A percentile compares a stretch with the other conserved stretches of the same genome.
phyloP scores from a whole-genome alignment of 2,113 vertebrate genomes.

The Apodemus sylvaticus region DNA sequence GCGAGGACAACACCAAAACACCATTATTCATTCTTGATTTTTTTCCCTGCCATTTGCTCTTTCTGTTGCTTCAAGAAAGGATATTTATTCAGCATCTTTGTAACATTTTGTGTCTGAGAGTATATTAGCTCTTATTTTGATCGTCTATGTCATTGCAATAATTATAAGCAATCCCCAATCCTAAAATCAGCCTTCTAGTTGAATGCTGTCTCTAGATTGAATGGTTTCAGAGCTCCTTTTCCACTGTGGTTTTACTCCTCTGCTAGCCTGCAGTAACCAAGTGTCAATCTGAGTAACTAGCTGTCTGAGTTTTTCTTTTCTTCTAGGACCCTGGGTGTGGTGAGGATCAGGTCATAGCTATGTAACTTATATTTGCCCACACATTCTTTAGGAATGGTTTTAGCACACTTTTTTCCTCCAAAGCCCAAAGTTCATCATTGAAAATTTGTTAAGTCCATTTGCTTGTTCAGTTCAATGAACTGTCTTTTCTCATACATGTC shows the following conservation, averaged over 20 bases:
- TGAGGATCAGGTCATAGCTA: not conserved
- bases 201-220: not conserved
- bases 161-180: not conserved
- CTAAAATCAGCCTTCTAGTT: not conserved
- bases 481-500: not conserved
- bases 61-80: not conserved
- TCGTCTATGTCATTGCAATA: not conserved
- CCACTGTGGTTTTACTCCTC: not conserved
- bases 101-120: not conserved
- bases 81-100: not conserved
- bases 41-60: not conserved
- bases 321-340: not conserved
- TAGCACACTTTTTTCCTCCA: not conserved
- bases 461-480: not conserved
- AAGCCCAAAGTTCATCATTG: not conserved
- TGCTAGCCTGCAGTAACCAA: not conserved
- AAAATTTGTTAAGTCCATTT: not conserved
- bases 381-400: not conserved
- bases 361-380: not conserved
- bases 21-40: not conserved
- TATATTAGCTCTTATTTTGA: not conserved
- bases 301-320: not conserved
- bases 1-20: not conserved
- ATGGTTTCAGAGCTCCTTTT: not conserved
- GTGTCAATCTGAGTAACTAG: not conserved